These are phyloP conservation scores for Brachionus plicatilis DNA, from an alignment of 1,140 invertebrate species.

Conservation along the genomic window DNA sequence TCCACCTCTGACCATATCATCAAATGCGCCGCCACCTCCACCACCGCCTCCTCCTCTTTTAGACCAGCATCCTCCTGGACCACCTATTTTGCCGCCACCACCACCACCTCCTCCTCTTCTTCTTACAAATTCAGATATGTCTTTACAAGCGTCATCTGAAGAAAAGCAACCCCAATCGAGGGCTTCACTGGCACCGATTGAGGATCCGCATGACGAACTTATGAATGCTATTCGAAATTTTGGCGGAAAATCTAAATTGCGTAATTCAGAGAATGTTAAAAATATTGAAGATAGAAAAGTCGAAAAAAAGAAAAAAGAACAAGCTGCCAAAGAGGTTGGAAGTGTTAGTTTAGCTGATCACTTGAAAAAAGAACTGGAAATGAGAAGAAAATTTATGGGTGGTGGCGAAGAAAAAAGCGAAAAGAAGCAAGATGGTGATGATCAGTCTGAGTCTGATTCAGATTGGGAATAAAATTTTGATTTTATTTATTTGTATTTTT, in stretches of 20 bases:
- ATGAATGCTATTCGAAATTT: constrained; percentile 19
- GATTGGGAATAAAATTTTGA: background rate
- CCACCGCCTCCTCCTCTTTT: constrained; percentile 1
- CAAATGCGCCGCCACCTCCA: background rate
- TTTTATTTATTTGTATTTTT: background rate
- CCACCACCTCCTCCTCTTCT: constrained; percentile 1
- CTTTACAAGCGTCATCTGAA: background rate
- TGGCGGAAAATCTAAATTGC: constrained; percentile 8
- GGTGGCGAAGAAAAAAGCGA: background rate
- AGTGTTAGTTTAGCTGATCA: constrained; percentile 18
- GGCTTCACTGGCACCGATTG: background rate
- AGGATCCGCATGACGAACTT: background rate
- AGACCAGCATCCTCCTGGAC: background rate
- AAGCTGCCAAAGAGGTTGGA: constrained; percentile 22
- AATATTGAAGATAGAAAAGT: constrained; percentile 31
- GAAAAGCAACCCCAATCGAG: background rate
- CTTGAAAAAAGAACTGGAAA: background rate
- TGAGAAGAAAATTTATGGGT: constrained; percentile 29
- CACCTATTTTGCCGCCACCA: background rate
- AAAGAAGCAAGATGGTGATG: background rate
- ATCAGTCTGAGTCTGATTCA: background rate
- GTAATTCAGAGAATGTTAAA: background rate
- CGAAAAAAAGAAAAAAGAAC: constrained; percentile 18
- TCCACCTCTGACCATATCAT: background rate
- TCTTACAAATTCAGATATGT: background rate